These are phyloP conservation scores for Turdus rufiventris DNA, from an alignment of 2,113 vertebrate genomes.

Conservation along the genomic window DNA sequence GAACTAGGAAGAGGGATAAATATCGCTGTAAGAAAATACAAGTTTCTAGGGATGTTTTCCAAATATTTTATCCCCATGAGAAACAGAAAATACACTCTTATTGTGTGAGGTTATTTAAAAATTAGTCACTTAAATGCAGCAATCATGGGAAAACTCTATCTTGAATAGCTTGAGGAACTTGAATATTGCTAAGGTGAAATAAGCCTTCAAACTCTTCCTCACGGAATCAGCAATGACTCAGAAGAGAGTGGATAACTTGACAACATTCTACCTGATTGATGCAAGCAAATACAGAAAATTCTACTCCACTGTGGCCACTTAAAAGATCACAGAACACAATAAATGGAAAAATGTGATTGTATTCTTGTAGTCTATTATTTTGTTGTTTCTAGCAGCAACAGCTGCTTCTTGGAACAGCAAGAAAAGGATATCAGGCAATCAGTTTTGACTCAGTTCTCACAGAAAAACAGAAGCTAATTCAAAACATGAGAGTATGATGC, in stretches of 20 bases:
- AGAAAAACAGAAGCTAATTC: background rate
- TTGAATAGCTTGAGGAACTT: background rate
- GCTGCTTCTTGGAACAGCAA: background rate
- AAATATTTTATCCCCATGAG: background rate
- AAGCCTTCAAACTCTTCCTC: background rate
- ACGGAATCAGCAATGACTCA: background rate
- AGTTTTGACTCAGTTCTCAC: slow-evolving; percentile 2
- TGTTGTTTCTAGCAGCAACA: slow-evolving; percentile 10
- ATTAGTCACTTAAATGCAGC: background rate
- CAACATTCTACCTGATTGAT: background rate
- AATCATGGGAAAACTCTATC: background rate
- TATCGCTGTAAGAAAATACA: background rate
- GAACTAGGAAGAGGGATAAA: background rate
- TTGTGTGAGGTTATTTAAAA: background rate
- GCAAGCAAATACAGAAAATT: background rate
- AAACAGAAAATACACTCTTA: background rate
- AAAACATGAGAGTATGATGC: background rate
- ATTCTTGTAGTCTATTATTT: background rate
- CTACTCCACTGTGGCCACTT: background rate
- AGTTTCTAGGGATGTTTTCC: background rate
- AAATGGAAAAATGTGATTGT: background rate
- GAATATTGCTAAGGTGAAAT: background rate
- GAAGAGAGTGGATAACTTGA: background rate
- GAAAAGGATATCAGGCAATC: background rate
- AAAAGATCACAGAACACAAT: background rate